Base-by-base conservation (phyloP, 2,888 invertebrate species). In the Automeris io region DNA sequence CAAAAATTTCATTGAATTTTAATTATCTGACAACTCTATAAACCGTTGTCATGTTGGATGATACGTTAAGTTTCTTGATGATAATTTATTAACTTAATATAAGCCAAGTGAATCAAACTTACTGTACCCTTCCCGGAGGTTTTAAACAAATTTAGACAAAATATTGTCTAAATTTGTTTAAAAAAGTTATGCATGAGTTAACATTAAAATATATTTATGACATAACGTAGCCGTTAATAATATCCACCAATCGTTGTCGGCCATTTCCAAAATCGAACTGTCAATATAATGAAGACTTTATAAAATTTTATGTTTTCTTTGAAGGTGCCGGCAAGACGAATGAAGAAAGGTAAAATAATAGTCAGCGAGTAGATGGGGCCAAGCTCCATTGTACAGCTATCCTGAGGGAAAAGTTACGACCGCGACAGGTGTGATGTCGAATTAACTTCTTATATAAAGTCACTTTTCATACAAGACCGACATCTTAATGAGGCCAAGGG, bases 401-500 rank as follows among this genome's bases (percentile, higher is more conserved):
- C 67, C 68, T 63, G 66, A 61, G 74, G 80, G 75, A 66, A 57
- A 74, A 83, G 79, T 85, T 85, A 85, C 78, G 83, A 82, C 64
- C 75, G 69, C 62, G 82, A 82, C 85, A 85, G 85, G 85, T 86
- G 85, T 76, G 81, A 81, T 77, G 74, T 63, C 68, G 77, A 83
- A 85, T 86, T 82, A 83, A 85, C 80, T 77, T 80, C 74, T 80
- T 79, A 76, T 80, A 81, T 78, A 82, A 78, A 76, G 70, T 70
- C 70, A 56, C 73, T 77, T 83, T 82, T 83, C 82, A 76, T 77
- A 73, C 76, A 79, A 66, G 69, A 68, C 70, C 69, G 73, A 70
- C 77, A 64, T 58, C 69, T 79, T 80, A 81, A 80, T 80, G 77
- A 82, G 70, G 61, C 64, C 60, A 47, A 54, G 73, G 77, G 77